phyloP scores from a whole-genome alignment of 2,113 vertebrate species.

The Tachysurus fulvidraco region DNA sequence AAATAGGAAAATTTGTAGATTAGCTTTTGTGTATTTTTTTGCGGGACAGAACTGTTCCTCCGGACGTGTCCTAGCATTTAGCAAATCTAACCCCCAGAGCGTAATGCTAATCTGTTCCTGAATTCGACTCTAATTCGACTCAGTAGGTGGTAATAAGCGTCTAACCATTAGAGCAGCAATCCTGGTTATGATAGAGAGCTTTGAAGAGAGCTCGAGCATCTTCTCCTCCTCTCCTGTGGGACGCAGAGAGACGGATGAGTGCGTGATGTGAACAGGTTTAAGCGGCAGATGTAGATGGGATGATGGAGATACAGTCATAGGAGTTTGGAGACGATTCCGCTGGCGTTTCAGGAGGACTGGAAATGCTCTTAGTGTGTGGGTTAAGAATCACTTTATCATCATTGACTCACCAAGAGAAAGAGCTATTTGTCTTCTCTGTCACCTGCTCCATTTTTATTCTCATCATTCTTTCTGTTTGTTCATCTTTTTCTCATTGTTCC shows the following conservation, averaged over 20 bases:
- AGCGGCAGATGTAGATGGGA: conserved; percentile 24
- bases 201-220: neutral
- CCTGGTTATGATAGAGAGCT: neutral
- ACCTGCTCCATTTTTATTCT: conserved; percentile 1
- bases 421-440: conserved; percentile 18
- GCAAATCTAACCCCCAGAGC: neutral
- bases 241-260: neutral
- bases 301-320: conserved; percentile 15
- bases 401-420: conserved; percentile 18
- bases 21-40: neutral
- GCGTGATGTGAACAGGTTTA: conserved; percentile 26
- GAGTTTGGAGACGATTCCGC: conserved; percentile 19
- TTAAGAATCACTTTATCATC: conserved; percentile 34
- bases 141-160: neutral
- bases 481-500: conserved; percentile 22
- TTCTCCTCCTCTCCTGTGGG: neutral
- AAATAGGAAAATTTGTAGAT: neutral
- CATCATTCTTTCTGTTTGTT: conserved; percentile 6
- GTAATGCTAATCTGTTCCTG: neutral
- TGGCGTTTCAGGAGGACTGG: conserved; percentile 18
- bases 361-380: conserved; percentile 22
- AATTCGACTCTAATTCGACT: neutral
- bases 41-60: neutral
- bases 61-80: neutral
- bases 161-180: neutral